phyloP scores from a whole-genome alignment of 1,140 invertebrate genomes.

The Eurosta solidaginis region DNA sequence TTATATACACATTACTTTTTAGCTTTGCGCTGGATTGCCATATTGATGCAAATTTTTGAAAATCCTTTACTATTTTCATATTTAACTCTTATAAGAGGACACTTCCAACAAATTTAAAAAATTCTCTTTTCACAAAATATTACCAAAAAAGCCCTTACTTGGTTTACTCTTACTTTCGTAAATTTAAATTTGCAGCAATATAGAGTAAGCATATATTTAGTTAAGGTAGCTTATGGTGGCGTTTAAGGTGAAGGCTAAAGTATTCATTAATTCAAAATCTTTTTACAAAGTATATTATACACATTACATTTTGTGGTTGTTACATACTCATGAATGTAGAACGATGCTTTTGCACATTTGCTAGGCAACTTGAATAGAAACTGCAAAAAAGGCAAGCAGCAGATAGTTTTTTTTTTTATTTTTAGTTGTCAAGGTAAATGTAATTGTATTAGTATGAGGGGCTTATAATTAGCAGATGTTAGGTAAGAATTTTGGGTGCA shows the following conservation, averaged over 20 bases:
- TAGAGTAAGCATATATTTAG: background rate
- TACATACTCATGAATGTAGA: conserved; percentile 11
- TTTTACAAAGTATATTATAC: background rate
- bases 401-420: too few relatives aligned
- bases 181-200: background rate
- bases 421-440: conserved; percentile 11
- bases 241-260: conserved; percentile 19
- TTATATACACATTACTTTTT: too few relatives aligned
- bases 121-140: too few relatives aligned
- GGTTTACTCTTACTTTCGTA: too few relatives aligned
- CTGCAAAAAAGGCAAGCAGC: background rate
- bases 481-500: background rate
- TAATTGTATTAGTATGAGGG: background rate
- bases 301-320: conserved; percentile 14
- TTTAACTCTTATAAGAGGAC: too few relatives aligned
- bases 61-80: too few relatives aligned
- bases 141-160: too few relatives aligned
- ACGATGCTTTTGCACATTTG: conserved; percentile 23
- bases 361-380: conserved; percentile 19
- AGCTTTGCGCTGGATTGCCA: too few relatives aligned
- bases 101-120: too few relatives aligned
- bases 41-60: too few relatives aligned
- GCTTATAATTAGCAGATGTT: background rate
- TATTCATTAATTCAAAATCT: conserved; percentile 21
- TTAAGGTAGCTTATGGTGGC: background rate